A percentile compares a stretch with the other conserved stretches of the same genome.
phyloP scores from a whole-genome alignment of 2,888 invertebrate genomes.

The Cylindroiulus punctatus region DNA sequence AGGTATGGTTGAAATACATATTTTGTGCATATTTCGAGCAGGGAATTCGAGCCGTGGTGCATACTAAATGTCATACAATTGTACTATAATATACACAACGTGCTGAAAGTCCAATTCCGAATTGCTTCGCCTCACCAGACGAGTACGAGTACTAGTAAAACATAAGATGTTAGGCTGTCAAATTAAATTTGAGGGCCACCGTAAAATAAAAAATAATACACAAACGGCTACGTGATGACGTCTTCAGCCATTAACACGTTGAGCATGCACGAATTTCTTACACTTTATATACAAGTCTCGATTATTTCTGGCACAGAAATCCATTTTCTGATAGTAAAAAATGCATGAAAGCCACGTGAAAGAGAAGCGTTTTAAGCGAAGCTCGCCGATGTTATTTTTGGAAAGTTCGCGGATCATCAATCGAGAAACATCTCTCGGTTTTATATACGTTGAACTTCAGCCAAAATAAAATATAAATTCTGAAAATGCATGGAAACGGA shows the following conservation, averaged over 20 bases:
- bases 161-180: neutral
- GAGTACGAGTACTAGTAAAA: too few relatives aligned
- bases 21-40: too few relatives aligned
- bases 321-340: neutral
- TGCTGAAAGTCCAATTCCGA: too few relatives aligned
- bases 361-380: neutral
- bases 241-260: neutral
- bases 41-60: too few relatives aligned
- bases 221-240: neutral
- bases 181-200: neutral
- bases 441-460: neutral
- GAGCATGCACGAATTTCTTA: neutral
- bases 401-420: neutral
- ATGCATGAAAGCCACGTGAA: neutral
- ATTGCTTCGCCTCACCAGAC: neutral
- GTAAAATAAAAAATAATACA: neutral
- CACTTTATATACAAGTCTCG: neutral
- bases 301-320: neutral
- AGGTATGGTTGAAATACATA: too few relatives aligned
- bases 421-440: neutral
- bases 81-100: too few relatives aligned
- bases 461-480: slow-evolving; percentile 31
- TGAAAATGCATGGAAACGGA: neutral
- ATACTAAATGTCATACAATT: too few relatives aligned
- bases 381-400: neutral